Percentiles rank a stretch among this genome's conserved stretches.
Conservation (phyloP, 2,113 vertebrate genomes). For the Malurus alboscapulatus region DNA sequence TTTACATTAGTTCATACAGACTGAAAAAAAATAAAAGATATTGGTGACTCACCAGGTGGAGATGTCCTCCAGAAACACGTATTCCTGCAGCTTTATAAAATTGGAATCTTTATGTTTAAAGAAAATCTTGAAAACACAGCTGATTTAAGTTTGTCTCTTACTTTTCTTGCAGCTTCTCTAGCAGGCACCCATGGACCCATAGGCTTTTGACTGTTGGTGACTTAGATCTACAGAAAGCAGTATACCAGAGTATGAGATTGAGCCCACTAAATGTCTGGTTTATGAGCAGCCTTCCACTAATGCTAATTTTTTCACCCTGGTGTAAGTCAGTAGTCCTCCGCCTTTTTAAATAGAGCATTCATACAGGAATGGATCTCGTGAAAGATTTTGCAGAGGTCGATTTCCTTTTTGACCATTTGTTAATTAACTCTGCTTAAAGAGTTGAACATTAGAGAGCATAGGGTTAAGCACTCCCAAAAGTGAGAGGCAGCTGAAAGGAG, state of each 20-base stretch:
- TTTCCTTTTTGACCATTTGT: background rate
- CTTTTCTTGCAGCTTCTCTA: background rate
- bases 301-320: background rate
- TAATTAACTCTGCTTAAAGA: background rate
- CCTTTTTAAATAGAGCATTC: background rate
- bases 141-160: background rate
- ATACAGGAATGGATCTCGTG: background rate
- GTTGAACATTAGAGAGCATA: background rate
- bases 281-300: background rate
- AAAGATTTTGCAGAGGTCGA: background rate
- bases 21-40: background rate
- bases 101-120: background rate
- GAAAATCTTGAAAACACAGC: background rate
- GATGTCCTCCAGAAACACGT: background rate
- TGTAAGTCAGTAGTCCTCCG: background rate
- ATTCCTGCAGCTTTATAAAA: background rate
- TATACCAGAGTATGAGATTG: background rate
- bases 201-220: background rate
- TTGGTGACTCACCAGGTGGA: rapidly evolving
- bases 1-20: background rate
- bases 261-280: background rate
- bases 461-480: background rate
- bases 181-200: rapidly evolving
- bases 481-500: background rate
- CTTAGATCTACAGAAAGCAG: background rate